Conservation (phyloP, 2,888 invertebrate genomes). For the Dione vanillae region DNA sequence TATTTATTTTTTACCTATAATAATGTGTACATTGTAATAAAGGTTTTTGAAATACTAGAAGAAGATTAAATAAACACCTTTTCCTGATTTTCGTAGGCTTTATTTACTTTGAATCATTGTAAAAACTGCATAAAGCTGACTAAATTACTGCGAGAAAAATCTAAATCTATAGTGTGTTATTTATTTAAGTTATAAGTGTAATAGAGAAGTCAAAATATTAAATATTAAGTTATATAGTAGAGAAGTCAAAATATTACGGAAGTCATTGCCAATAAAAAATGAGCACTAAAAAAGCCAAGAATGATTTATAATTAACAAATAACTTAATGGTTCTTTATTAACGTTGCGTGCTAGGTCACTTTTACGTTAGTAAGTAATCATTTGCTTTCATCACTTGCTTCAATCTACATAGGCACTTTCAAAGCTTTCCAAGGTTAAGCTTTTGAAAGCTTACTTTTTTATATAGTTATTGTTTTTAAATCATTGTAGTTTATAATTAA, state of each 20-base stretch:
- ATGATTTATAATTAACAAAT: background rate
- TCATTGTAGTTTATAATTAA: too few relatives aligned
- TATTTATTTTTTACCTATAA: too few relatives aligned
- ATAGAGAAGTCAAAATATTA: too few relatives aligned
- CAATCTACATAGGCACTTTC: constrained; percentile 26
- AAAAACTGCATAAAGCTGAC: background rate
- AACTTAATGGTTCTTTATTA: constrained; percentile 12
- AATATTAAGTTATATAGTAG: too few relatives aligned
- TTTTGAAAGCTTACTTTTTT: constrained; percentile 13
- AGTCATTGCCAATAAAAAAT: background rate
- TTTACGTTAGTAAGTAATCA: constrained; percentile 16
- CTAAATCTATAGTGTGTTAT: too few relatives aligned
- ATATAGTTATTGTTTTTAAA: too few relatives aligned
- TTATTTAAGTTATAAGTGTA: too few relatives aligned
- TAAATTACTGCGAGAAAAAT: too few relatives aligned
- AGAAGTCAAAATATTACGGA: too few relatives aligned
- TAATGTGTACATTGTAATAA: too few relatives aligned
- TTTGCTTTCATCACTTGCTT: too few relatives aligned
- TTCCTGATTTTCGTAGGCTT: background rate
- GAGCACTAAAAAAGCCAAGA: background rate
- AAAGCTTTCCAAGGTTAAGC: constrained; percentile 32
- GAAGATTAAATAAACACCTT: background rate
- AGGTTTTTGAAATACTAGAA: background rate
- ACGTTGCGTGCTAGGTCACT: constrained; percentile 24
- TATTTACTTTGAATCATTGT: background rate